Evolutionary conservation across 1,140 invertebrate species (phyloP), one percentile per base, ranked within the genome.

Genomic region (Drosophila baimaii): DNA sequence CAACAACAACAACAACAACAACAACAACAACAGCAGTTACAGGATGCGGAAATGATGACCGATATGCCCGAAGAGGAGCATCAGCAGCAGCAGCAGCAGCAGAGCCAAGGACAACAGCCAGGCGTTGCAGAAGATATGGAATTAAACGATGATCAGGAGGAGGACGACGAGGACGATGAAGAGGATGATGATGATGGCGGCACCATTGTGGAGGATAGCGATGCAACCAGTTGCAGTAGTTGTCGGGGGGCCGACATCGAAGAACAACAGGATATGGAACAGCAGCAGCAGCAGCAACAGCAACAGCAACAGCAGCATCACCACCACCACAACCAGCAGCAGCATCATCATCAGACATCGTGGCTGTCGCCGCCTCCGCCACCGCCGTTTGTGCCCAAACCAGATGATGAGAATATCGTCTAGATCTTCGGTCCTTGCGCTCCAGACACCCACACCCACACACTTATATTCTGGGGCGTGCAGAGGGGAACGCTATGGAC

Each of bases 191-290:
- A 81, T 23, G 77, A 81, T n/a, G 83, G 79, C 54, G 82, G 55
- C 10, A 83, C 79, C 37, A 88, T 88, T 13, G 84, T 88, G 17
- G 83, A 88, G 54, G 83, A 88, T 21, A 88, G 83, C 68, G 83
- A 88, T 88, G 83, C 83, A 47, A 88, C 83, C 47, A 88, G 83
- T 55, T 88, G 83, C 49, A 88, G 83, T 27, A 88, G 83, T 57
- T 88, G 83, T 57, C 55, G 62, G 4, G 84, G 83, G 15, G 83
- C 83, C 47, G 82, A 88, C 25, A 10, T 69, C 9, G 83, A 88
- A 17, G 79, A 88, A 3, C 62, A 75, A 8, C 63, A 68, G 15
- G 52, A 62, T 4, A 57, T 31, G 27, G 43, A 59, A 1, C 37
- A 56, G 21, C 46, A 54, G 12, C 46, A n/a, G n/a, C n/a, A n/a